Evolutionary conservation across 2,797 vertebrate genomes (phyloP), one percentile per base, ranked within the genome.

Genomic region (Melanogrammus aeglefinus): DNA sequence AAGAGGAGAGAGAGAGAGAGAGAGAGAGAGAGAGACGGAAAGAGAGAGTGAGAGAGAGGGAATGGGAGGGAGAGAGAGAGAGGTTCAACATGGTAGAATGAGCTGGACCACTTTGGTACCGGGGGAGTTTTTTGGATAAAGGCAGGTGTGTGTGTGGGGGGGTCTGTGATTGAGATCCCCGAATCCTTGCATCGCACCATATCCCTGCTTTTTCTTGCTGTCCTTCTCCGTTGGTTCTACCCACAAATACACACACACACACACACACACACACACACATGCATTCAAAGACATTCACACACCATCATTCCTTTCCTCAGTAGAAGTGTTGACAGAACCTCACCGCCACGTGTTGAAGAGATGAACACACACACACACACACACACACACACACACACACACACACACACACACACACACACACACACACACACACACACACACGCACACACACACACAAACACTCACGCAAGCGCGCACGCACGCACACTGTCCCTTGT

Each of bases 321-420:
- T 31, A 75, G 79, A 89, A 81, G 88, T 77, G 90, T 84, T 87
- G 89, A 91, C 89, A 90, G 89, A 90, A 83, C 84, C 79, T 88
- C 86, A 87, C 77, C 76, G 85, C 89, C 90, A 91, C 82, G 79
- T 91, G 88, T 89, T 91, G 85, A 70, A 0, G 88, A 85, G 86
- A 92, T 87, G 85, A 88, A 86, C 82, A 83, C 86, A 79, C 78
- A 41, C 76, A 63, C 51, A n/a, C 51, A 24, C 57, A 63, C 57
- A 24, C 57, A 24, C 21, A 24, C 57, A 24, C 57, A 63, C 57
- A n/a, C 21, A 24, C 57, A 8, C 57, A 9, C 57, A 63, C 57
- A 24, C 57, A 66, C 57, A 27, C 57, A 66, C 51, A 7, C 51
- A 63, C 21, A 63, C 51, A 63, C 51, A 24, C 51, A 63, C 51